A percentile compares a stretch with the other conserved stretches of the same genome.
Conservation (phyloP, 2,797 vertebrate genomes). For the Botia almorhae region DNA sequence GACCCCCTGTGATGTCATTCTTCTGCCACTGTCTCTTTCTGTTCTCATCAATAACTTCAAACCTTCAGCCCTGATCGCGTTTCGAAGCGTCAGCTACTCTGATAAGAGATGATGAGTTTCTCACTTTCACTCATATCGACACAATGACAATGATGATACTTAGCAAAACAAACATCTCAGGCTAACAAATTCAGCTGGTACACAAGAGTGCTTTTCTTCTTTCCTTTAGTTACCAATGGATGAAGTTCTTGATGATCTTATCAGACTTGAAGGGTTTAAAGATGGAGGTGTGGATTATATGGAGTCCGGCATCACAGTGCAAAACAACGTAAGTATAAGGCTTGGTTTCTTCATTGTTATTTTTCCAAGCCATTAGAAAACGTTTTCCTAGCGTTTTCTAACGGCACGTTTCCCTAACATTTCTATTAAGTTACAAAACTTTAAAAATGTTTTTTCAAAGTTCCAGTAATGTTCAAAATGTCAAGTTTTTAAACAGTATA, state of each 20-base stretch:
- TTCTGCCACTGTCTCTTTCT: conserved; percentile 54
- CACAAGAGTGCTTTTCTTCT: conserved; percentile 5
- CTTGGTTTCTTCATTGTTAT: conserved; percentile 26
- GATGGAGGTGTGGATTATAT: conserved; percentile 89
- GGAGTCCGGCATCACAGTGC: conserved; percentile 86
- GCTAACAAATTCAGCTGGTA: too few species aligned
- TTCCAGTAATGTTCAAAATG: too few species aligned
- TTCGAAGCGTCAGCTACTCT: conserved; percentile 60
- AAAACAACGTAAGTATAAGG: conserved; percentile 90
- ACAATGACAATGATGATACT: conserved; percentile 8
- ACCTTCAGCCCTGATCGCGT: conserved; percentile 67
- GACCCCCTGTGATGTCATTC: conserved; percentile 16
- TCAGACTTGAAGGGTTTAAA: conserved; percentile 92
- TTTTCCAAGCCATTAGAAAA: background rate
- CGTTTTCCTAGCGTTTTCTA: too few species aligned
- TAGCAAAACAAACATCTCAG: background rate
- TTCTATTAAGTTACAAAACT: too few species aligned
- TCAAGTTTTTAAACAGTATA: too few species aligned
- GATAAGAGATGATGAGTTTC: conserved; percentile 61
- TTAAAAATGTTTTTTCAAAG: too few species aligned
- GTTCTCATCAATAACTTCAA: conserved; percentile 76
- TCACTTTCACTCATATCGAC: conserved; percentile 12
- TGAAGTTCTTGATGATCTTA: conserved; percentile 94
- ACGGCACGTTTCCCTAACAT: too few species aligned
- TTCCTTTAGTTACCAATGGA: conserved; percentile 90